Percentiles rank a stretch among this genome's conserved stretches.
phyloP scores from a whole-genome alignment of 2,113 vertebrate species.

The Laticauda laticaudata region DNA sequence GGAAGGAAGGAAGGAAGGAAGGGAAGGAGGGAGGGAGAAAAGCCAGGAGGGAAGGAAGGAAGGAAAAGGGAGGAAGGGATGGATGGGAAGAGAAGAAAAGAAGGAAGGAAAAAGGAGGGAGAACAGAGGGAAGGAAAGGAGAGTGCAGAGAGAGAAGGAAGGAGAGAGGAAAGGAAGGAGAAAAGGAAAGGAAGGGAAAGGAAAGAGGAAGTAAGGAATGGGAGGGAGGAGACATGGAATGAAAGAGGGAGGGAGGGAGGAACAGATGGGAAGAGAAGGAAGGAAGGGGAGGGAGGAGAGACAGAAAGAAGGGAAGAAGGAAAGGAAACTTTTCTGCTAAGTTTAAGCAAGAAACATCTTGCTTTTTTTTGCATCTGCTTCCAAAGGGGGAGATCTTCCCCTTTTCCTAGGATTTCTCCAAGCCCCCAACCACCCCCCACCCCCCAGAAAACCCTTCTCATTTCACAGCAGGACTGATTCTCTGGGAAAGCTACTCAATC shows the following conservation, averaged over 20 bases:
- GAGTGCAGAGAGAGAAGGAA: too few species aligned
- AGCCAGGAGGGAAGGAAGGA: background rate
- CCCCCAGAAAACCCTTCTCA: background rate
- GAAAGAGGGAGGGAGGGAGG: too few species aligned
- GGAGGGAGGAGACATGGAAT: too few species aligned
- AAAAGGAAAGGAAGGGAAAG: too few species aligned
- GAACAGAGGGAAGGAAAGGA: too few species aligned
- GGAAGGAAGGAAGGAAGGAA: background rate
- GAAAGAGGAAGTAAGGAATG: too few species aligned
- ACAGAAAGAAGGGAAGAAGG: background rate
- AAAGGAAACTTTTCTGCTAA: background rate
- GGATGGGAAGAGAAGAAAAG: too few species aligned
- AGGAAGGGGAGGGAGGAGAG: background rate
- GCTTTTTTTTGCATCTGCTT: background rate
- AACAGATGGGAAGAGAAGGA: too few species aligned
- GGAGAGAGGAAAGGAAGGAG: too few species aligned
- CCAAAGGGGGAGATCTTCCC: background rate
- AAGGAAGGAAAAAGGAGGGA: too few species aligned
- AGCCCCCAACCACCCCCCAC: too few species aligned
- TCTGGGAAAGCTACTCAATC: background rate
- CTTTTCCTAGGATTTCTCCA: background rate
- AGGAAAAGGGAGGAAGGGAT: background rate
- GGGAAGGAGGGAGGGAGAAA: too few species aligned
- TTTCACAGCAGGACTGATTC: background rate
- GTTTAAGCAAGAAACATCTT: background rate